phyloP scores from a whole-genome alignment of 2,113 vertebrate species.

The Protobothrops mucrosquamatus region DNA sequence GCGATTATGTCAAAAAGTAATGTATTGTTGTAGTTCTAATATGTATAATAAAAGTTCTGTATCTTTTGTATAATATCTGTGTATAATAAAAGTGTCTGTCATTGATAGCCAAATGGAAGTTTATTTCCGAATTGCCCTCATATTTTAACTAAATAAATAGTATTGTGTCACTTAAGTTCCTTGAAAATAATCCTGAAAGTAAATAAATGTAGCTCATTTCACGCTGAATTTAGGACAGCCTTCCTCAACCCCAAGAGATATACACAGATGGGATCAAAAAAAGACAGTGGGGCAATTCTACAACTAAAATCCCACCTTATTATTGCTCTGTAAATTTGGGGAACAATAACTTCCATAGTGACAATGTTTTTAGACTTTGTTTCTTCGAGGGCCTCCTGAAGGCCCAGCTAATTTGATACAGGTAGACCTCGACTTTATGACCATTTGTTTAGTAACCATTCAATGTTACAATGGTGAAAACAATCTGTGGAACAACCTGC shows the following conservation, averaged over 20 bases:
- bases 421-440: too few relatives aligned
- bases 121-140: too few relatives aligned
- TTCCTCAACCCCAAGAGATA: background rate
- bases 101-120: too few relatives aligned
- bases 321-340: background rate
- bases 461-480: too few relatives aligned
- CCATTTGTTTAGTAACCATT: too few relatives aligned
- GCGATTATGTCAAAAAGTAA: too few relatives aligned
- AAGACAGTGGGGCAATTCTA: background rate
- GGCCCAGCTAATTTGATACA: too few relatives aligned
- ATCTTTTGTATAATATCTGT: too few relatives aligned
- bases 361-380: background rate
- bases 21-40: too few relatives aligned
- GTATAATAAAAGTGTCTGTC: too few relatives aligned
- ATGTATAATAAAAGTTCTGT: too few relatives aligned
- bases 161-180: background rate
- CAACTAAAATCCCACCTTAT: background rate
- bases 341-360: background rate
- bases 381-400: background rate
- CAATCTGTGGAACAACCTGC: too few relatives aligned
- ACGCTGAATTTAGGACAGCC: background rate
- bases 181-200: background rate
- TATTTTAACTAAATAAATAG: background rate
- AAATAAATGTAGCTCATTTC: background rate
- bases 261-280: background rate